Evolutionary conservation across 2,797 vertebrate genomes (phyloP).

Genomic region (Benthosema pterotum): DNA sequence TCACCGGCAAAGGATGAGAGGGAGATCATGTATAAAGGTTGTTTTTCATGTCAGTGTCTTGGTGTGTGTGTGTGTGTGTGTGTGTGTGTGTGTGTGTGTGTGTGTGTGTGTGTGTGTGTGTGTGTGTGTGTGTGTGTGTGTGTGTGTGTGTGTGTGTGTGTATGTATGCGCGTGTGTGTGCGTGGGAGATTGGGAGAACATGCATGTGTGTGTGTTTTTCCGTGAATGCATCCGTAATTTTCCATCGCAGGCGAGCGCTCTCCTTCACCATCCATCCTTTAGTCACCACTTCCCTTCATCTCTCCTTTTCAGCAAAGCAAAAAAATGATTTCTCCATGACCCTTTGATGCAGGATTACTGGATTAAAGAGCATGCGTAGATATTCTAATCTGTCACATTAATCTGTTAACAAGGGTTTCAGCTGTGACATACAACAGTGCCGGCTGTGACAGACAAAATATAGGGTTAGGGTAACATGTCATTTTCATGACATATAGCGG

Average conservation of each 20-base stretch:
- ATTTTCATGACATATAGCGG: conserved; percentile 33
- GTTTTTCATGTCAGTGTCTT: conserved; percentile 32
- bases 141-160: conserved; percentile 9
- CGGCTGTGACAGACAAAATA: conserved; percentile 48
- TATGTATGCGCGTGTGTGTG: not conserved
- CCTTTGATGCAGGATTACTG: conserved; percentile 80
- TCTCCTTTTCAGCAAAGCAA: conserved; percentile 42
- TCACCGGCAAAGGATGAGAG: conserved; percentile 53
- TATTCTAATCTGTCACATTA: conserved; percentile 68
- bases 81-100: conserved; percentile 20
- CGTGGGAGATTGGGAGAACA: not conserved
- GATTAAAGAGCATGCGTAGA: conserved; percentile 70
- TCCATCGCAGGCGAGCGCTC: conserved; percentile 40
- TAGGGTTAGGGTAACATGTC: conserved; percentile 49
- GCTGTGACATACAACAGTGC: conserved; percentile 61
- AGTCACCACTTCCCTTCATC: conserved; percentile 56
- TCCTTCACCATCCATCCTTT: conserved; percentile 41
- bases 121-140: not conserved
- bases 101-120: conserved; percentile 3
- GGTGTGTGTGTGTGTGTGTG: not conserved
- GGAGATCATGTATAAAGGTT: conserved; percentile 44
- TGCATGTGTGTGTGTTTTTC: conserved; percentile 3
- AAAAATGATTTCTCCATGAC: conserved; percentile 62
- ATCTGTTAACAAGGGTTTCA: conserved; percentile 75
- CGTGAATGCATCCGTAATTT: conserved; percentile 17